Evolutionary conservation across 1,140 invertebrate genomes (phyloP).

Genomic region (Zophobas morio): DNA sequence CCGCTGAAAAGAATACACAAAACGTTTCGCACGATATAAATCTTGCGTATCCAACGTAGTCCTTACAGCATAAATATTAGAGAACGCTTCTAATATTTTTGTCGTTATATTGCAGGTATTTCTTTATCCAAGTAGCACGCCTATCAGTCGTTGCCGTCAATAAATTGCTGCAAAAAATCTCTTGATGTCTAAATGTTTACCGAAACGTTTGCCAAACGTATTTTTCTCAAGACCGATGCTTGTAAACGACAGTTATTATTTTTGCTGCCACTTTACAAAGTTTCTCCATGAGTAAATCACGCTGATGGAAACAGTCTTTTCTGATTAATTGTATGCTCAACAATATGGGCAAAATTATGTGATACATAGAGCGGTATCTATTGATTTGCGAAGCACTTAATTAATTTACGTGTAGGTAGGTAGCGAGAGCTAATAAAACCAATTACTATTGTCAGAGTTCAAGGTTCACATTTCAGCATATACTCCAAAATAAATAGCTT

Average conservation of each 20-base stretch:
- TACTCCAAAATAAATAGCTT: conserved; percentile 6
- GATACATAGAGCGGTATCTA: conserved; percentile 12
- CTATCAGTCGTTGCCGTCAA: background rate
- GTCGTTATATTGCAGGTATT: too few species aligned
- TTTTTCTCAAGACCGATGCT: background rate
- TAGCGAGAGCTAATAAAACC: conserved; percentile 15
- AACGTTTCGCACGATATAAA: background rate
- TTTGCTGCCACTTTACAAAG: background rate
- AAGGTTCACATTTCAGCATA: conserved; percentile 35
- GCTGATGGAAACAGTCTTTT: background rate
- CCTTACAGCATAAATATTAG: too few species aligned
- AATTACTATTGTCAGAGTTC: conserved; percentile 40
- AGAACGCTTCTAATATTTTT: too few species aligned
- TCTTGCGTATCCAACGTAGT: background rate
- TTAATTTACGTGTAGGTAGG: conserved; percentile 27
- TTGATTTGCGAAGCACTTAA: conserved; percentile 37
- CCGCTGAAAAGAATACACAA: background rate
- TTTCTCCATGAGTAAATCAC: background rate
- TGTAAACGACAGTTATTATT: conserved; percentile 5
- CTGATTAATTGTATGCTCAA: background rate
- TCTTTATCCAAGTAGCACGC: background rate
- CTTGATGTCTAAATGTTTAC: conserved; percentile 14
- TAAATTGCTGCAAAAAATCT: conserved; percentile 13
- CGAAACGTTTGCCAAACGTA: background rate
- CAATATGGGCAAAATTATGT: conserved; percentile 3